Evolutionary conservation across 1,140 invertebrate species (phyloP).

Genomic region (Drosophila kepulauana): DNA sequence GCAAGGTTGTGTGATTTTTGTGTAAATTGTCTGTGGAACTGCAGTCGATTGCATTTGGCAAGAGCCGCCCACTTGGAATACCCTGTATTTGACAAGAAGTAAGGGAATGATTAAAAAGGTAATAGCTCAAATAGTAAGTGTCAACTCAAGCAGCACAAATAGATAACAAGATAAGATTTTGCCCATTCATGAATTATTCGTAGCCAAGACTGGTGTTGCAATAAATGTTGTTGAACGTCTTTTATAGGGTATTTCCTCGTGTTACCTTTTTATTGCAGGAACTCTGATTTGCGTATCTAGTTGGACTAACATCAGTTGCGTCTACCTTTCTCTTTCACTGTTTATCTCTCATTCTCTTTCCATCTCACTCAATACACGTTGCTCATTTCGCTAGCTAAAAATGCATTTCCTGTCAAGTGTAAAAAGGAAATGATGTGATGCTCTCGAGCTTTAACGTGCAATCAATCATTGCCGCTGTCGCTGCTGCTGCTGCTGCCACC

Average conservation of each 20-base stretch:
- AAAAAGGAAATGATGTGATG: conserved; percentile 81
- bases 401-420: conserved; percentile 82
- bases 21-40: conserved; percentile 74
- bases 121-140: no score
- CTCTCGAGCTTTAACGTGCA: conserved; percentile 77
- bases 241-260: not conserved
- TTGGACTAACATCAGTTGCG: conserved; percentile 26
- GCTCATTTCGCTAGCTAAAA: conserved; percentile 80
- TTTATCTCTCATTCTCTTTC: conserved; percentile 1
- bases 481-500: no score
- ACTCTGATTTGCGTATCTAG: conserved; percentile 63
- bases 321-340: conserved; percentile 8
- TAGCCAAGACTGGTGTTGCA: no score
- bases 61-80: conserved; percentile 14
- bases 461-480: conserved; percentile 70
- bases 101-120: not conserved
- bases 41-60: conserved; percentile 49
- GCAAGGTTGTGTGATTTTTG: conserved; percentile 67
- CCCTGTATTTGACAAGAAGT: not conserved
- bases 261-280: conserved; percentile 38
- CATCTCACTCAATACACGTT: conserved; percentile 42
- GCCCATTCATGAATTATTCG: no score
- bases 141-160: no score
- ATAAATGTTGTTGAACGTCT: no score
- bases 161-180: no score